Evolutionary conservation across 2,113 vertebrate genomes (phyloP), one percentile per base, ranked within the genome.

Genomic region (Gavia stellata): DNA sequence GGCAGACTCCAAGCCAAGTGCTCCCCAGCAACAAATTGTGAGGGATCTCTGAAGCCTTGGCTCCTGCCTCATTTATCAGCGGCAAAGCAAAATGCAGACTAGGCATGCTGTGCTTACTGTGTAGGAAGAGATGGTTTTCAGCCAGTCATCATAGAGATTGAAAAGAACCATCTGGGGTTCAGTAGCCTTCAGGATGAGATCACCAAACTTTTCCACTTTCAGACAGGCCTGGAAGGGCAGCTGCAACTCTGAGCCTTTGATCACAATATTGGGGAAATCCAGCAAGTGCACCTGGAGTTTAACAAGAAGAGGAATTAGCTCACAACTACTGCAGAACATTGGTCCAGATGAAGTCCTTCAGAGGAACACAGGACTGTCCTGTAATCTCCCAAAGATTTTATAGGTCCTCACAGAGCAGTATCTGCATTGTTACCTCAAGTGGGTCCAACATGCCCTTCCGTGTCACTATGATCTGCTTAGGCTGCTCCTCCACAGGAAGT

Each of bases 121-220:
- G 97, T 99, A 99, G 47, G 99, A 99, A 21, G 99, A 99, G 95
- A 99, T 99, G 56, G 99, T 99, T 98, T 99, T 99, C 87, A 99
- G 98, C 99, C 99, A 99, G 98, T 99, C 99, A 20, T 99, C 99
- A 5, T 99, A 99, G 38, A 99, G 98, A 94, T 99, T 99, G 98
- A 99, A 99, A 49, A 99, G 98, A 90, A 99, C 99, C 99, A 99
- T 99, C 98, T 99, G 99, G 34, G 99, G 99, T 87, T 99, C 99
- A 7, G 99, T 99, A 12, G 99, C 99, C 97, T 99, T 99, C 91
- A 99, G 97, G 94, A 99, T 99, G 75, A 99, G 98, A 94, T 99
- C 99, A 73, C 99, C 99, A 97, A 99, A 99, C 97, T 99, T 99
- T 71, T 99, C 99, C 93, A 99, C 99, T 95, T 99, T 99, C 96